Percentiles rank a stretch among this genome's conserved stretches.
Evolutionary conservation across 2,888 invertebrate genomes (phyloP).

Genomic region (Cyclophora albipunctata): DNA sequence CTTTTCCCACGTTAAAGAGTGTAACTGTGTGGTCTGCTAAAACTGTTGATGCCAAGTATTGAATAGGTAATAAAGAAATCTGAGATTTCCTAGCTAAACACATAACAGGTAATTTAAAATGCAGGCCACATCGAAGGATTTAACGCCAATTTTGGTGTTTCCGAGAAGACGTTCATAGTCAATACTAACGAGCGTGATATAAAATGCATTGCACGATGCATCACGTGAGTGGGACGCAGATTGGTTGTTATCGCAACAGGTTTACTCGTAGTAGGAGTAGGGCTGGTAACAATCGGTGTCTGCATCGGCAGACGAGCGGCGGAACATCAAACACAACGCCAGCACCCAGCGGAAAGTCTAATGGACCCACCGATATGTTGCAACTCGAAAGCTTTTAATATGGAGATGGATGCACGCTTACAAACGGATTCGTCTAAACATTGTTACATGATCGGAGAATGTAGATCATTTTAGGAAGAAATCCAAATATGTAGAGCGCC

Average conservation of each 20-base stretch:
- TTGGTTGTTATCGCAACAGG: constrained; percentile 32
- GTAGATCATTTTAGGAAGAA: no score
- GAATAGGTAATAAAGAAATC: no score
- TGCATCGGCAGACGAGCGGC: constrained; percentile 26
- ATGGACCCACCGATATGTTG: constrained; percentile 7
- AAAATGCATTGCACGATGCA: constrained; percentile 39
- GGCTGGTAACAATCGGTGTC: constrained; percentile 49
- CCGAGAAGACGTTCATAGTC: constrained; percentile 43
- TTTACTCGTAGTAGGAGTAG: constrained; percentile 27
- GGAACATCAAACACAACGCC: constrained; percentile 39
- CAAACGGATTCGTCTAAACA: no score
- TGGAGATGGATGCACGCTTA: no score
- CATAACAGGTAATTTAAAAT: constrained; percentile 25
- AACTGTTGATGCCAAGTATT: no score
- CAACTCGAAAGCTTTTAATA: background rate
- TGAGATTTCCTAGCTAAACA: no score
- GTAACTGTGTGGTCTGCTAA: no score
- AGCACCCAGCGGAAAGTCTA: constrained; percentile 35
- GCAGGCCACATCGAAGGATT: constrained; percentile 28
- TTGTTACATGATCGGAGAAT: no score
- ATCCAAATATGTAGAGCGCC: no score
- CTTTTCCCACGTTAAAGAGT: no score
- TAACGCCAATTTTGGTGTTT: constrained; percentile 38
- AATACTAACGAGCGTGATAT: constrained; percentile 34
- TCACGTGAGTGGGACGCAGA: constrained; percentile 57